phyloP scores from a whole-genome alignment of 2,113 vertebrate species.

The Bubo blakistoni region DNA sequence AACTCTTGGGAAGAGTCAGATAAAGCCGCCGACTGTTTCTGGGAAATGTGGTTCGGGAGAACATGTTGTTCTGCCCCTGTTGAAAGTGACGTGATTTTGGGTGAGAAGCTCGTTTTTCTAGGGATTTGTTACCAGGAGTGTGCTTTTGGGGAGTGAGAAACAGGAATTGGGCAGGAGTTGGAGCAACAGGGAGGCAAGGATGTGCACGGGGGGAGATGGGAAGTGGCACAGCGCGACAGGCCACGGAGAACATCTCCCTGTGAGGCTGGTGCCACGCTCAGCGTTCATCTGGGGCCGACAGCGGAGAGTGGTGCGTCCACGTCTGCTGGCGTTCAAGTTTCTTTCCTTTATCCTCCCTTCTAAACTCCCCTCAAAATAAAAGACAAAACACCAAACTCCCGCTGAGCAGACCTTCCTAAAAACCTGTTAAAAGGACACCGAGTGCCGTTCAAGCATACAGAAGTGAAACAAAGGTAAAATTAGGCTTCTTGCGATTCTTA shows the following conservation, averaged over 20 bases:
- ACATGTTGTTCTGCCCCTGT: background rate
- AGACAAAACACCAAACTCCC: background rate
- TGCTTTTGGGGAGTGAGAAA: background rate
- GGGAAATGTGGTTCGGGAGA: background rate
- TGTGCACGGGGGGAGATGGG: background rate
- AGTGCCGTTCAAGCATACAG: background rate
- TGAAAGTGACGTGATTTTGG: background rate
- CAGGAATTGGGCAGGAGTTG: background rate
- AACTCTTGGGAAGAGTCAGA: background rate
- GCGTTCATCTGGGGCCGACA: fast-evolving
- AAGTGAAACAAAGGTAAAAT: conserved; percentile 54
- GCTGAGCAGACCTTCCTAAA: background rate
- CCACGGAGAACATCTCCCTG: background rate
- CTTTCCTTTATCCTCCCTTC: background rate
- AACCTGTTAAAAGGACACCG: background rate
- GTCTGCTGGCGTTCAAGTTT: background rate
- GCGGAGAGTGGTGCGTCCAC: background rate
- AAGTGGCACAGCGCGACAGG: fast-evolving
- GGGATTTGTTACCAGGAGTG: background rate
- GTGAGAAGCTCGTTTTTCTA: fast-evolving
- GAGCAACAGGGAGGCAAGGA: background rate
- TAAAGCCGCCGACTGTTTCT: background rate
- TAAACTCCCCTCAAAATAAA: background rate
- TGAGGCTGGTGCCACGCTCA: fast-evolving
- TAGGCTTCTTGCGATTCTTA: conserved; percentile 3